Conservation (phyloP, 2,797 vertebrate species). For the Triplophysa bombifrons region DNA sequence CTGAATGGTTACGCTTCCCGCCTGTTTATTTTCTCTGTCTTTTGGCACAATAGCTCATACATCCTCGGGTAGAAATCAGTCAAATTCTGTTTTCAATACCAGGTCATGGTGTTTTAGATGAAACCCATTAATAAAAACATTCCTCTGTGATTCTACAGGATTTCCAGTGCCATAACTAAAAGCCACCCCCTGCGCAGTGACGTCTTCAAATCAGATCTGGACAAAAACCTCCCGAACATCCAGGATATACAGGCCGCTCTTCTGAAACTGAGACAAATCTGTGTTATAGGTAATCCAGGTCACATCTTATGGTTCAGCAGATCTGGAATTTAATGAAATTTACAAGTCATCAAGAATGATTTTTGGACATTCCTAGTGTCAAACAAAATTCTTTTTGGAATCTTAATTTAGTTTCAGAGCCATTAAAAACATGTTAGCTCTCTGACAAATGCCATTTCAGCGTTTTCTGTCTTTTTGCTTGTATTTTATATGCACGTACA, state of each 20-base stretch:
- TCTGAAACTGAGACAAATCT: constrained; percentile 87
- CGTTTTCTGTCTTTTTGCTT: constrained; percentile 12
- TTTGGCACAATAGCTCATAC: constrained; percentile 19
- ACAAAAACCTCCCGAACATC: constrained; percentile 87
- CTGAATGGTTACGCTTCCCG: neutral
- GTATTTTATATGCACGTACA: constrained; percentile 59
- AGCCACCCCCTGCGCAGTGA: constrained; percentile 92
- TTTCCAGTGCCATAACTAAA: constrained; percentile 89
- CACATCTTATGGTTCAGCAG: neutral
- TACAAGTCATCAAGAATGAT: neutral
- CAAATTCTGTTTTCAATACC: neutral
- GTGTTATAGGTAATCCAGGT: constrained; percentile 85
- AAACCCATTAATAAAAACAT: neutral
- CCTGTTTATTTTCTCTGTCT: neutral
- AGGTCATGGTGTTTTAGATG: neutral
- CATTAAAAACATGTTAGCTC: neutral
- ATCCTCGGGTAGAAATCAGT: neutral
- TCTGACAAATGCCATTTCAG: neutral
- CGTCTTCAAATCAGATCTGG: constrained; percentile 84
- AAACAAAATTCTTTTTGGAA: neutral
- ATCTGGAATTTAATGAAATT: neutral
- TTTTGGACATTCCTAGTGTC: neutral
- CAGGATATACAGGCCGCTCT: constrained; percentile 91
- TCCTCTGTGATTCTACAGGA: constrained; percentile 70
- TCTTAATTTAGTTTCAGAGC: neutral